These are phyloP conservation scores for Drepana falcataria DNA, from an alignment of 2,888 invertebrate species.

Conservation along the genomic window DNA sequence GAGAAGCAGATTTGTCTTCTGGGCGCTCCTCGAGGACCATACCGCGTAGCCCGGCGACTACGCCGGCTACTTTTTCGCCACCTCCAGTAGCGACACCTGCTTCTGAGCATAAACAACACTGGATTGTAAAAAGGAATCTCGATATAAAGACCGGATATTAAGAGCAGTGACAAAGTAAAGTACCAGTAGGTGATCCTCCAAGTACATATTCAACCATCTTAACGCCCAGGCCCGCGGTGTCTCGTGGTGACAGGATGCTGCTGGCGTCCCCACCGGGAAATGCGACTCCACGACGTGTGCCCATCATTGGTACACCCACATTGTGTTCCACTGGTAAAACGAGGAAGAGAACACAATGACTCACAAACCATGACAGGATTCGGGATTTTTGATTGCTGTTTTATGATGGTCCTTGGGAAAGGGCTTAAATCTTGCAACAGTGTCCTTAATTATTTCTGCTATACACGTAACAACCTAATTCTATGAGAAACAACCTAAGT, in stretches of 20 bases:
- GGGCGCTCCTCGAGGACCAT: constrained; percentile 69
- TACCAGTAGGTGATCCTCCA: constrained; percentile 91
- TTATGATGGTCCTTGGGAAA: too few species aligned
- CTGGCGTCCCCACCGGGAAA: constrained; percentile 81
- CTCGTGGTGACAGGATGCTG: constrained; percentile 87
- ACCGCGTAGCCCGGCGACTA: constrained; percentile 64
- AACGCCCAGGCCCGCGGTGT: constrained; percentile 95
- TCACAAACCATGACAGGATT: neutral
- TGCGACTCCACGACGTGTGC: constrained; percentile 84
- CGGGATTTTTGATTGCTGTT: too few species aligned
- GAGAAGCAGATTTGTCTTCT: constrained; percentile 67
- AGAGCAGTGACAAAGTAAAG: neutral
- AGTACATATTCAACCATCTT: constrained; percentile 99
- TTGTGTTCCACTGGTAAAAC: constrained; percentile 64
- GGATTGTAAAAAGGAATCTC: neutral
- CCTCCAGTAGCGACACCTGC: constrained; percentile 52
- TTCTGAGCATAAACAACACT: constrained; percentile 21
- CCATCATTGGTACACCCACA: constrained; percentile 80
- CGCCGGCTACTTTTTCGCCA: constrained; percentile 64
- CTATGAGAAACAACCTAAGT: too few species aligned
- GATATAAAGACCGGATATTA: too few species aligned
- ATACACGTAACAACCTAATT: too few species aligned
- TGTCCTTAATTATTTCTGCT: too few species aligned
- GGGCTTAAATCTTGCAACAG: too few species aligned
- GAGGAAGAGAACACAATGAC: neutral